A percentile compares a stretch with the other conserved stretches of the same genome.
Conservation (phyloP, 2,797 vertebrate species). For the Mormyrus proboscirostris region DNA sequence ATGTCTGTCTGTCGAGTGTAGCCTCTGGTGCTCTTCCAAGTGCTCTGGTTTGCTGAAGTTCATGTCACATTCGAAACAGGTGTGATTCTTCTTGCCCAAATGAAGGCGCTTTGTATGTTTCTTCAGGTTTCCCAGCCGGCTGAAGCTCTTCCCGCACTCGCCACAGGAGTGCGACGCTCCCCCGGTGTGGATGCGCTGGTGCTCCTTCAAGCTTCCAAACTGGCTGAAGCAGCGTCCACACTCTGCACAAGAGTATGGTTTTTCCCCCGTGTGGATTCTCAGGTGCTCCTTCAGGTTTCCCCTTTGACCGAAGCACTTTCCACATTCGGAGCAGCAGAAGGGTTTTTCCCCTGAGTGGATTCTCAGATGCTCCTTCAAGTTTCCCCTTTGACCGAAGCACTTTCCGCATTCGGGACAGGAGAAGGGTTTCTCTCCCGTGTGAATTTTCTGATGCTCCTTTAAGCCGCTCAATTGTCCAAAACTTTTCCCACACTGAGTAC, state of each 20-base stretch:
- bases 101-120: neutral
- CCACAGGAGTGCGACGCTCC: neutral
- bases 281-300: neutral
- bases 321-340: neutral
- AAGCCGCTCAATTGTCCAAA: neutral
- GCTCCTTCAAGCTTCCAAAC: neutral
- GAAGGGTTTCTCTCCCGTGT: slow-evolving; percentile 9
- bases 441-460: slow-evolving; percentile 6
- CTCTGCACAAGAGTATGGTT: neutral
- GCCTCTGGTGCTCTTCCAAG: neutral
- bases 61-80: neutral
- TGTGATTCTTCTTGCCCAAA: neutral
- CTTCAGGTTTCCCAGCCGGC: neutral
- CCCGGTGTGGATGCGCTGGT: neutral
- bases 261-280: neutral
- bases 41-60: neutral
- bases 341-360: slow-evolving; percentile 3
- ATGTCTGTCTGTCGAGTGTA: neutral
- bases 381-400: neutral
- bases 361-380: neutral
- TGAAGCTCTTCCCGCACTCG: slow-evolving; percentile 2
- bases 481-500: slow-evolving; percentile 10
- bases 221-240: neutral
- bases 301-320: neutral
- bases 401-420: neutral